A percentile compares a stretch with the other conserved stretches of the same genome.
Evolutionary conservation across 2,797 vertebrate species (phyloP).

Genomic region (Coluber constrictor): DNA sequence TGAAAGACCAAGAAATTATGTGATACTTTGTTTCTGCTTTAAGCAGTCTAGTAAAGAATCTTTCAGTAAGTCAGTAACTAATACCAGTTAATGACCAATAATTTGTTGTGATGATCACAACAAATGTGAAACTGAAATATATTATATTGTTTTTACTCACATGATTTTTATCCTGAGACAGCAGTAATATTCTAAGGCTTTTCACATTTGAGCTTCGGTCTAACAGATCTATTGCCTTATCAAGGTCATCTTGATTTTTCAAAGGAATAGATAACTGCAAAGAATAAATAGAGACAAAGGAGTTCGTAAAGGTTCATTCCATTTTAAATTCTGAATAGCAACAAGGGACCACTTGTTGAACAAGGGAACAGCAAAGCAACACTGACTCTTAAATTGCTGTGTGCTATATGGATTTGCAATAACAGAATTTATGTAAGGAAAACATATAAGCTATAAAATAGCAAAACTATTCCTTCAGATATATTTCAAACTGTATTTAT

Average conservation of each 20-base stretch:
- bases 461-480: background rate
- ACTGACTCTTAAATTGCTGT: background rate
- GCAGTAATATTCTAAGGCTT: slow-evolving; percentile 91
- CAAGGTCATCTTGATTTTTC: slow-evolving; percentile 90
- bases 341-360: background rate
- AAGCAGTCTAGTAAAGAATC: slow-evolving; percentile 63
- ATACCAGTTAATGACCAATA: slow-evolving; percentile 19
- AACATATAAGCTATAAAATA: background rate
- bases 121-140: background rate
- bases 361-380: background rate
- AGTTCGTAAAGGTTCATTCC: slow-evolving; percentile 2
- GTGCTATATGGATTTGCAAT: background rate
- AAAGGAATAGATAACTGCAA: slow-evolving; percentile 90
- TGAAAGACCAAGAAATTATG: slow-evolving; percentile 61
- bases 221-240: slow-evolving; percentile 92
- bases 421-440: background rate
- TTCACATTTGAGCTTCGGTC: slow-evolving; percentile 95
- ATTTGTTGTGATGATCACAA: background rate
- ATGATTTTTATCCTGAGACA: slow-evolving; percentile 86
- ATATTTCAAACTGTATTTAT: background rate
- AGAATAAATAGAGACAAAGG: slow-evolving; percentile 35
- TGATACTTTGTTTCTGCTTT: slow-evolving; percentile 56
- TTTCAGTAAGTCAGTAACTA: background rate
- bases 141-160: slow-evolving; percentile 70
- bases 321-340: background rate